Percentiles rank a stretch among this genome's conserved stretches.
Evolutionary conservation across 2,888 invertebrate species (phyloP).

Genomic region (Apodemia duryi): DNA sequence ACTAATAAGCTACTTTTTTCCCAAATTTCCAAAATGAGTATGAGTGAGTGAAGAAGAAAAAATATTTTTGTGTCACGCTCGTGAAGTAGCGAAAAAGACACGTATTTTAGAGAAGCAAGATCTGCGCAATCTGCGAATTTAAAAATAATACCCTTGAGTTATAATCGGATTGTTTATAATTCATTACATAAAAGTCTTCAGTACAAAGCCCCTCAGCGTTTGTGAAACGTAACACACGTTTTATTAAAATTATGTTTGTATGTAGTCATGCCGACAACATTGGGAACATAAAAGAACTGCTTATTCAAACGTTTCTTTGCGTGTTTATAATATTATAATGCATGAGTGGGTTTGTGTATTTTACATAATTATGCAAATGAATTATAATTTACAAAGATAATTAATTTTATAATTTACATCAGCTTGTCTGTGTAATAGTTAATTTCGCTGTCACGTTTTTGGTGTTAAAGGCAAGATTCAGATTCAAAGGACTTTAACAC

Average conservation of each 20-base stretch:
- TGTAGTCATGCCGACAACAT: slow-evolving; percentile 6
- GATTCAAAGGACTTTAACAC: too few relatives aligned
- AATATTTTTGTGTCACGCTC: too few relatives aligned
- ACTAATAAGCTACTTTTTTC: too few relatives aligned
- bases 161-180: slow-evolving; percentile 32
- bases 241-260: slow-evolving; percentile 24
- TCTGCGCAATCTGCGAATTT: not conserved
- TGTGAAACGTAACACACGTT: slow-evolving; percentile 34
- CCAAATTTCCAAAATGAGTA: too few relatives aligned
- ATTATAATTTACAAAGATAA: slow-evolving; percentile 1
- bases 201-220: slow-evolving; percentile 33
- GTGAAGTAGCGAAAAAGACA: too few relatives aligned
- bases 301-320: slow-evolving; percentile 9
- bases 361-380: slow-evolving; percentile 13
- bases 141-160: slow-evolving; percentile 18
- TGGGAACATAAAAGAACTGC: slow-evolving; percentile 8
- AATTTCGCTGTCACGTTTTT: not conserved
- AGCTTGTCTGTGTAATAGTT: not conserved
- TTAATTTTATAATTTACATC: not conserved
- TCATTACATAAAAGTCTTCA: slow-evolving; percentile 34
- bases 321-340: slow-evolving; percentile 8
- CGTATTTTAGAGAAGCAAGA: too few relatives aligned
- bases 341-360: slow-evolving; percentile 6
- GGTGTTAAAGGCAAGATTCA: not conserved
- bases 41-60: too few relatives aligned